phyloP scores from a whole-genome alignment of 2,888 invertebrate genomes.

The Cyclophora punctaria region DNA sequence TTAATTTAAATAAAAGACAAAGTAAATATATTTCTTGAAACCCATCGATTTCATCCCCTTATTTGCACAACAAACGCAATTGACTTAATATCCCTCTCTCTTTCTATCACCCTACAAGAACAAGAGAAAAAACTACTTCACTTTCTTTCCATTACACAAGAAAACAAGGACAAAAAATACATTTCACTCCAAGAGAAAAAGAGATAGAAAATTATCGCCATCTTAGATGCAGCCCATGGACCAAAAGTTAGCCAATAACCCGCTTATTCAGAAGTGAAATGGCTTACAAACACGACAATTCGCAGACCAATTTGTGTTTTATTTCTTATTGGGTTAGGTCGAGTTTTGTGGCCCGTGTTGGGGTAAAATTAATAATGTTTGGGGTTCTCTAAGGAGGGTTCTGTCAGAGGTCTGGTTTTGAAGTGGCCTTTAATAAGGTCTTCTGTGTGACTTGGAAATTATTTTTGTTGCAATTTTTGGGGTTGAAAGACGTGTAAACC shows the following conservation, averaged over 20 bases:
- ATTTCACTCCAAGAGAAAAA: constrained; percentile 25
- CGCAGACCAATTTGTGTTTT: constrained; percentile 41
- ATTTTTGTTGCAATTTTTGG: constrained; percentile 31
- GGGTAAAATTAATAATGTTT: constrained; percentile 56
- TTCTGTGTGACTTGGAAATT: constrained; percentile 34
- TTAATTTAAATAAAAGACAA: constrained; percentile 8
- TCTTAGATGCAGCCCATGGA: constrained; percentile 71
- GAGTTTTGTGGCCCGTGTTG: constrained; percentile 26
- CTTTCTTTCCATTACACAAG: constrained; percentile 62
- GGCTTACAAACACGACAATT: constrained; percentile 36
- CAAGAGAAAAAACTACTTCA: constrained; percentile 49
- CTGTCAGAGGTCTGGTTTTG: constrained; percentile 35
- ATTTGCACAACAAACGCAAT: constrained; percentile 61
- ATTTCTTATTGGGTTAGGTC: constrained; percentile 32
- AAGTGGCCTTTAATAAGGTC: constrained; percentile 46
- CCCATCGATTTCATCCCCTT: constrained; percentile 48
- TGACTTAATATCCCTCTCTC: constrained; percentile 44
- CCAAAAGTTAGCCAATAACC: constrained; percentile 72
- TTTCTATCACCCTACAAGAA: constrained; percentile 52
- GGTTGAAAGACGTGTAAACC: constrained; percentile 14
- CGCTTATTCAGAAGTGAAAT: constrained; percentile 35
- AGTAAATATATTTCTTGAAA: constrained; percentile 6
- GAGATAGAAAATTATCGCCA: constrained; percentile 54
- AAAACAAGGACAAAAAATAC: constrained; percentile 44
- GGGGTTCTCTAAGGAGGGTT: constrained; percentile 52